Conservation (phyloP, 1,140 invertebrate genomes). For the Chelonus insularis region DNA sequence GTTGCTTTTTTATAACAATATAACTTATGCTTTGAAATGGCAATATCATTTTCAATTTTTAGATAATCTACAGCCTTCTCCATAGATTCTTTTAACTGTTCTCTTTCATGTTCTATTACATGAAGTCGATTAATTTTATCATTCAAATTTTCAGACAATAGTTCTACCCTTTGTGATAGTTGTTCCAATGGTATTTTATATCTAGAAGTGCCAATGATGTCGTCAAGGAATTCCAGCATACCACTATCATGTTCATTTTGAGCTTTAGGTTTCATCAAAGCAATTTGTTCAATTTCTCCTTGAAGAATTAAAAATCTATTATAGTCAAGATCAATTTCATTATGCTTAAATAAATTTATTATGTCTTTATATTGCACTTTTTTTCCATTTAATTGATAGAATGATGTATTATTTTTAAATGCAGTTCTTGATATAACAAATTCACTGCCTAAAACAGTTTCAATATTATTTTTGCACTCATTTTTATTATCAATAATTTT, state of each 20-base stretch:
- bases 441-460: constrained; percentile 75
- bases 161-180: constrained; percentile 75
- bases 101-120: constrained; percentile 88
- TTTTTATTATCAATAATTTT: constrained; percentile 76
- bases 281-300: constrained; percentile 99
- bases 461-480: constrained; percentile 38
- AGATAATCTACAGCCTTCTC: constrained; percentile 84
- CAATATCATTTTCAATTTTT: constrained; percentile 76
- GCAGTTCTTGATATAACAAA: constrained; percentile 88
- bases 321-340: constrained; percentile 95
- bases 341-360: constrained; percentile 71
- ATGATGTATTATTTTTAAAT: constrained; percentile 85
- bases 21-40: constrained; percentile 54
- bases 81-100: constrained; percentile 82
- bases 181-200: constrained; percentile 86
- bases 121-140: constrained; percentile 90
- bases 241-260: constrained; percentile 84
- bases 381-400: constrained; percentile 80
- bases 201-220: constrained; percentile 93
- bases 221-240: constrained; percentile 98
- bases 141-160: constrained; percentile 75
- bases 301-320: constrained; percentile 98
- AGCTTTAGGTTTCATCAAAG: constrained; percentile 98
- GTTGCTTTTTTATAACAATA: constrained; percentile 62
- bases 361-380: constrained; percentile 89